phyloP scores from a whole-genome alignment of 2,113 vertebrate species.

The Gnathonemus echidnorhynchus region DNA sequence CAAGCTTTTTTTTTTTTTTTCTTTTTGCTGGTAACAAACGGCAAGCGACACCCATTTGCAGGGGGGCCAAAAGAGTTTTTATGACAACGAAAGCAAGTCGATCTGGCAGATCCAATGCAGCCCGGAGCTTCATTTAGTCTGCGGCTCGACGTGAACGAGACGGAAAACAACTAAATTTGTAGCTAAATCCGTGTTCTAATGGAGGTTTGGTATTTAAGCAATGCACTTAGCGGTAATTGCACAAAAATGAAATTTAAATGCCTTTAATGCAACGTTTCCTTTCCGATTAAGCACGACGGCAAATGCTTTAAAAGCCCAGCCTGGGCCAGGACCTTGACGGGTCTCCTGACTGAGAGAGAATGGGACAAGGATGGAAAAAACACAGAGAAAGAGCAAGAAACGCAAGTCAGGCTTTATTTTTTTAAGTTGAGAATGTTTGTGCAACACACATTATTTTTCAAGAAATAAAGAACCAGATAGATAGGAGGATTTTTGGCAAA shows the following conservation, averaged over 20 bases:
- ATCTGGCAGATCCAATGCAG: neutral
- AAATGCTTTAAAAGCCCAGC: neutral
- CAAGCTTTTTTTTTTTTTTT: neutral
- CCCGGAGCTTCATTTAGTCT: neutral
- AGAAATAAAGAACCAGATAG: neutral
- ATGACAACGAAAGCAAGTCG: neutral
- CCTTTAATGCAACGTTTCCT: neutral
- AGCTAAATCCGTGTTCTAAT: neutral
- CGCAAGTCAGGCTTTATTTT: neutral
- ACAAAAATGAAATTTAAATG: neutral
- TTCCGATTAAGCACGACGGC: neutral
- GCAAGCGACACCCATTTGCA: neutral
- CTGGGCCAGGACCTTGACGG: neutral
- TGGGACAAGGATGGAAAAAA: neutral
- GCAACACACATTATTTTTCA: conserved; percentile 1
- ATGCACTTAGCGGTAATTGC: neutral
- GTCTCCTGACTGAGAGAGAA: neutral
- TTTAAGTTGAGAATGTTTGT: neutral
- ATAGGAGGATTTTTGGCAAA: neutral
- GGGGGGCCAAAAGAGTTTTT: neutral
- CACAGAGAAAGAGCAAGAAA: neutral
- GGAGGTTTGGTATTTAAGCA: neutral
- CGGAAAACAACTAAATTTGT: neutral
- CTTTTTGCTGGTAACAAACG: neutral
- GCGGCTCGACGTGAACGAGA: neutral